phyloP scores from a whole-genome alignment of 2,797 vertebrate genomes.

The Pangasius djambal region DNA sequence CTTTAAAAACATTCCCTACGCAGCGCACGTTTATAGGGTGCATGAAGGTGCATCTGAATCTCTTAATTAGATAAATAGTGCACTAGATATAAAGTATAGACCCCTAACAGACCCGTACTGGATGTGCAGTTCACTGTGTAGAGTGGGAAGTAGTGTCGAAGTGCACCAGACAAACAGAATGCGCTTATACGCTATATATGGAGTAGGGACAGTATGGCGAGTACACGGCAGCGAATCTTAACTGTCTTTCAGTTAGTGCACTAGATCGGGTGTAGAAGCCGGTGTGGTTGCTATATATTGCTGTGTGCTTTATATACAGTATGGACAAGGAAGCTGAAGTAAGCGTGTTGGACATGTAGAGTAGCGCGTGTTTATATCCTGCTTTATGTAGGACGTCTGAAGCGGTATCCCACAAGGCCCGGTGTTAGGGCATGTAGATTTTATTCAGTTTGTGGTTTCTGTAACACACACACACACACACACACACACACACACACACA shows the following conservation, averaged over 20 bases:
- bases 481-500: too few relatives aligned
- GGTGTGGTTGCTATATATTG: too few relatives aligned
- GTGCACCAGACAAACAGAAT: neutral
- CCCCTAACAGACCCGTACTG: neutral
- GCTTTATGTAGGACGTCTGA: neutral
- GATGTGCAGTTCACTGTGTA: neutral
- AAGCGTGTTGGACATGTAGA: neutral
- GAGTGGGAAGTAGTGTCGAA: neutral
- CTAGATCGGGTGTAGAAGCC: neutral
- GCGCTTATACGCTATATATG: neutral
- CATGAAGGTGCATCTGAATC: neutral
- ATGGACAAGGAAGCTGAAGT: neutral
- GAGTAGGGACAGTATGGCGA: too few relatives aligned
- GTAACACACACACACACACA: too few relatives aligned
- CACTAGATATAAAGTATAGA: neutral
- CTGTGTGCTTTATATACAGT: neutral
- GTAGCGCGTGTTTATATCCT: neutral
- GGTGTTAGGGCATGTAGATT: neutral
- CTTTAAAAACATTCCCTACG: neutral
- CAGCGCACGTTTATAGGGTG: neutral
- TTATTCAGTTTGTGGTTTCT: neutral
- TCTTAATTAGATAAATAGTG: slow-evolving; percentile 6
- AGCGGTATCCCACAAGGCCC: neutral
- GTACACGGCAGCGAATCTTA: neutral
- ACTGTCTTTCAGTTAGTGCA: neutral